Evolutionary conservation across 2,113 vertebrate species (phyloP), one percentile per base, ranked within the genome.

Genomic region (Nothocercus nigrocapillus): DNA sequence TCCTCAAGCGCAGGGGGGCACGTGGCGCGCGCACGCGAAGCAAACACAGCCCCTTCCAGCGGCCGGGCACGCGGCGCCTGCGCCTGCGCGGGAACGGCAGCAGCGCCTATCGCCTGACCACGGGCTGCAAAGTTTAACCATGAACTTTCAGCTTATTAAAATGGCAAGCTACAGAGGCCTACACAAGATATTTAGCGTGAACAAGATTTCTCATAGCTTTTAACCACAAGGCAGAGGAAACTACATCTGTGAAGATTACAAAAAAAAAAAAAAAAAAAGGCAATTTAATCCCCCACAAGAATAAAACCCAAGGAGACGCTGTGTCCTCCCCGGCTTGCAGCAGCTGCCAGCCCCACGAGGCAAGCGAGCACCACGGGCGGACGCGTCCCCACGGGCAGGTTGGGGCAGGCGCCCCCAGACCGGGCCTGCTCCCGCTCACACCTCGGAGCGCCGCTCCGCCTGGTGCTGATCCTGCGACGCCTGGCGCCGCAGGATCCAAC

Each of bases 161-260:
- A 19, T 18, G 69, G 38, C 51, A 45, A 70, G 70, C 68, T 14
- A 34, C 30, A 40, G 73, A 69, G 32, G 51, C 0, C 2, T 21
- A 19, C 7, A 32, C 5, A n/a, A 0, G 0, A 2, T 47, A 28
- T 62, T 75, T 12, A 79, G 22, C 13, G 7, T 0, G 5, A 89
- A 36, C 49, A 40, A 82, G 18, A 10, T 24, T 88, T 42, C 44
- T 85, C 12, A 0, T 7, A n/a, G 53, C 24, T 74, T 93, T 62
- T 42, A 70, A 51, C 40, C 40, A 74, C 20, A 20, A 42, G 42
- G 24, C 20, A 85, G 76, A 88, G 88, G 63, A 68, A 91, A 74
- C 3, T 1, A 9, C 1, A 0, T 25, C 73, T 89, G 49, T 63
- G 73, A 49, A 78, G 45, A 78, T 22, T 14, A n/a, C n/a, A n/a